Evolutionary conservation across 2,113 vertebrate species (phyloP), one percentile per base, ranked within the genome.

Genomic region (Leptodactylus fuscus): DNA sequence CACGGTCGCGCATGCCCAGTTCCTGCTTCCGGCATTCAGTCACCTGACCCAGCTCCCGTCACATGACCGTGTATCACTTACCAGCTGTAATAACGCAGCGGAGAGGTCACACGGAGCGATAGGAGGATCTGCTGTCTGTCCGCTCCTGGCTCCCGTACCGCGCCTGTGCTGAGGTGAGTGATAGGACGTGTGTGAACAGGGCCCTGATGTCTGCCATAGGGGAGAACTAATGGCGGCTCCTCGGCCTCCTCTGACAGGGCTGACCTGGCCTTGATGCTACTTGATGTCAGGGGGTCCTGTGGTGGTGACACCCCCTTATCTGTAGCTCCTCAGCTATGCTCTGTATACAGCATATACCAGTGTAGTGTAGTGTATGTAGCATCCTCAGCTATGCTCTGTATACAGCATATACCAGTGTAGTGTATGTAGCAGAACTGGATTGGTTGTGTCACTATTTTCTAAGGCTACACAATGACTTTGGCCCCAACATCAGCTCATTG

Each of bases 31-130:
- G 49, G 49, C 11, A 10, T 76, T 1, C 2, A 34, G 51, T 84
- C 82, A 84, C 73, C 41, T 84, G 82, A 84, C 41, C 41, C n/a
- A 16, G 20, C 32, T 77, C 51, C 55, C 55, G 71, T 84, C 82
- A 84, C 82, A 84, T 84, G 82, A 84, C 55, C 15, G 44, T 2
- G 81, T 10, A 20, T 16, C 9, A 27, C 71, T 36, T 76, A 55
- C 77, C 82, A 49, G 82, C 73, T 67, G 82, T 48, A 1, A 1
- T 9, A 38, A 18, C 4, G 2, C 18, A 8, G 55, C 18, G 48
- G 82, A 62, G 81, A 84, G 82, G 82, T 77, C 71, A 76, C 27
- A 34, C 0, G 36, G 18, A n/a, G n/a, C n/a, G 4, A 11, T 51
- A 20, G 2, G 44, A n/a, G 81, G 27, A 76, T 12, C 20, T 34